Conservation (phyloP, 2,888 invertebrate species). For the Lasioglossum vierecki region DNA sequence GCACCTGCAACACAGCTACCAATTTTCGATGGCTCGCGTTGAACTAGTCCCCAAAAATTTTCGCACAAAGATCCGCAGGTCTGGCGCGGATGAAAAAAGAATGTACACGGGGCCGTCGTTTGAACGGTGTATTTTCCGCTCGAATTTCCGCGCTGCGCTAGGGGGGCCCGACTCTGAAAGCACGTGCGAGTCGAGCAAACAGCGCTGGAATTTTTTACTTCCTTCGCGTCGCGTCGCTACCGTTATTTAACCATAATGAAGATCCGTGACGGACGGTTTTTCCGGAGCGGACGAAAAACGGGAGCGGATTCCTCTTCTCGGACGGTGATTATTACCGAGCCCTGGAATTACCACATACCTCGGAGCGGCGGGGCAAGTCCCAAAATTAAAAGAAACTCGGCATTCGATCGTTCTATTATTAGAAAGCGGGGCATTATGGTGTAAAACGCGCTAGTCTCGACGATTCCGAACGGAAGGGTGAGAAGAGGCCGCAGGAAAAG, state of each 20-base stretch:
- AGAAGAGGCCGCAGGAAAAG: background rate
- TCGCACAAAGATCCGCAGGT: background rate
- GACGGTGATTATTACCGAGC: background rate
- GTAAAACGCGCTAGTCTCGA: background rate
- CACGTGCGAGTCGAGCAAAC: too few relatives aligned
- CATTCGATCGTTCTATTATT: background rate
- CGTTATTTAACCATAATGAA: slow-evolving; percentile 26
- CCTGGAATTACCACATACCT: background rate
- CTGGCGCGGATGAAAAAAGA: background rate
- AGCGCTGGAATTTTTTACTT: slow-evolving; percentile 19
- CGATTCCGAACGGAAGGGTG: background rate
- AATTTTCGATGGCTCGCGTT: background rate
- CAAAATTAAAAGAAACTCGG: background rate
- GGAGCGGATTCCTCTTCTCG: background rate
- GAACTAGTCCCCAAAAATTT: background rate
- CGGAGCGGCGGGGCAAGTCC: background rate
- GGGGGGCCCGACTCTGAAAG: background rate
- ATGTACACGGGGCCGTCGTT: background rate
- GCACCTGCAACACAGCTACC: background rate
- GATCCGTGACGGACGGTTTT: slow-evolving; percentile 16
- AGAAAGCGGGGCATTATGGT: background rate
- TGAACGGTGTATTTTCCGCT: background rate
- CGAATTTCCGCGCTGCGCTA: background rate
- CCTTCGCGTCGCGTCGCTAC: slow-evolving; percentile 22
- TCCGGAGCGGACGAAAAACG: background rate